Base-by-base conservation (phyloP, 2,113 vertebrate genomes). In the Orthonyx spaldingii region DNA sequence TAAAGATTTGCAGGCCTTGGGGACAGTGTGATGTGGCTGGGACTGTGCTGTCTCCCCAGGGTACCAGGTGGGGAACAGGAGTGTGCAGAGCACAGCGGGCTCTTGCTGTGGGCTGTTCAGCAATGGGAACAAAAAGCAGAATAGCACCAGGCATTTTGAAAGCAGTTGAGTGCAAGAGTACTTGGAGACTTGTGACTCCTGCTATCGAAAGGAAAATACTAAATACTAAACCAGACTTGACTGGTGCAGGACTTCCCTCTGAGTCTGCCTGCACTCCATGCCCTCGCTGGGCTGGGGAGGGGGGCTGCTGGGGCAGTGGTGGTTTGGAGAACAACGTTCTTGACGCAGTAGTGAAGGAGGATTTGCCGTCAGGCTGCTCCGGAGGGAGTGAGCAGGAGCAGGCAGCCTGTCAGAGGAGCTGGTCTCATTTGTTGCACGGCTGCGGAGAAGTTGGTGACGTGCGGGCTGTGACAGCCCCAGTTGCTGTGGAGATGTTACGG, bases 401-500 rank as follows among this genome's bases (percentile, higher is more conserved):
- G 35, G 49, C 53, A 17, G 33, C 28, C 47, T 74, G 81, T 21
- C 3, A 0, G 53, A 72, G 56, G 69, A 68, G 77, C 50, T 9
- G 14, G 14, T 63, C 44, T 70, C 47, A 5, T 42, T 84, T 33
- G 63, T 64, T 27, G 65, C 6, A 3, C 5, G 65, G 55, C 5
- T 47, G 74, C 1, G 1, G 86, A 22, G 72, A 49, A 24, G 70
- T 26, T 30, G 84, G 39, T 84, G 42, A 41, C 6, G 2, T 66
- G 87, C 0, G 1, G 44, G 65, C 85, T 52, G 35, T 91, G 92
- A 52, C 82, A 84, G 68, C 65, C 44, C 22, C 52, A 30, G 86
- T 85, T 87, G 86, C 93, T 89, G 95, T 78, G 93, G 92, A 90
- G 69, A 81, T 18, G 11, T 41, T 52, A 14, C 46, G 14, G 64